Evolutionary conservation across 2,888 invertebrate species (phyloP).

Genomic region (Drymonia ruficornis): DNA sequence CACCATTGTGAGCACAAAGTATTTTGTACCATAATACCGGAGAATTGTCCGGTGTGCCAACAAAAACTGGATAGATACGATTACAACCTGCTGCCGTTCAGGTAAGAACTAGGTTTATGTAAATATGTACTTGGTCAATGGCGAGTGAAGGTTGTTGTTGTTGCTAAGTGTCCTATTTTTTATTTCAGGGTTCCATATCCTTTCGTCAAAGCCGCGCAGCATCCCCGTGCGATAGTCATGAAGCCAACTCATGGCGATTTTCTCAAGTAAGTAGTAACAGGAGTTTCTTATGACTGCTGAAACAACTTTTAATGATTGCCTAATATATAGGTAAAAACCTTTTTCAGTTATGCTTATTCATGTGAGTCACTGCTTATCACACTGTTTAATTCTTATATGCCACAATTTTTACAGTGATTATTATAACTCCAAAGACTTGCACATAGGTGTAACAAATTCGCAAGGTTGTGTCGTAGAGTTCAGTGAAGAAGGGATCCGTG

Average conservation of each 20-base stretch:
- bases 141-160: slow-evolving; percentile 57
- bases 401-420: slow-evolving; percentile 87
- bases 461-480: slow-evolving; percentile 92
- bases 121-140: slow-evolving; percentile 11
- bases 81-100: slow-evolving; percentile 90
- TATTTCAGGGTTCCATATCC: slow-evolving; percentile 92
- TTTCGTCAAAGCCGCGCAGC: slow-evolving; percentile 91
- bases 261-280: slow-evolving; percentile 87
- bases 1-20: slow-evolving; percentile 94
- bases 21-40: slow-evolving; percentile 92
- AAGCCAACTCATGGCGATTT: slow-evolving; percentile 95
- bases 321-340: neutral
- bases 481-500: slow-evolving; percentile 90
- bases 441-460: slow-evolving; percentile 95
- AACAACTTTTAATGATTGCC: neutral
- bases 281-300: slow-evolving; percentile 7
- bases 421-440: slow-evolving; percentile 92
- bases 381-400: slow-evolving; percentile 16
- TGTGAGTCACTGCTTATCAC: slow-evolving; percentile 28
- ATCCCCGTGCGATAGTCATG: slow-evolving; percentile 92
- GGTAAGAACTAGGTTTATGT: slow-evolving; percentile 70
- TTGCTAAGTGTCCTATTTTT: slow-evolving; percentile 64
- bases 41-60: slow-evolving; percentile 91
- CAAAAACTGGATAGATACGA: slow-evolving; percentile 82
- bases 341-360: neutral